Conservation (phyloP, 30 jellyfish, hydroid and myxozoan genomes). For the Mastigias papua region DNA sequence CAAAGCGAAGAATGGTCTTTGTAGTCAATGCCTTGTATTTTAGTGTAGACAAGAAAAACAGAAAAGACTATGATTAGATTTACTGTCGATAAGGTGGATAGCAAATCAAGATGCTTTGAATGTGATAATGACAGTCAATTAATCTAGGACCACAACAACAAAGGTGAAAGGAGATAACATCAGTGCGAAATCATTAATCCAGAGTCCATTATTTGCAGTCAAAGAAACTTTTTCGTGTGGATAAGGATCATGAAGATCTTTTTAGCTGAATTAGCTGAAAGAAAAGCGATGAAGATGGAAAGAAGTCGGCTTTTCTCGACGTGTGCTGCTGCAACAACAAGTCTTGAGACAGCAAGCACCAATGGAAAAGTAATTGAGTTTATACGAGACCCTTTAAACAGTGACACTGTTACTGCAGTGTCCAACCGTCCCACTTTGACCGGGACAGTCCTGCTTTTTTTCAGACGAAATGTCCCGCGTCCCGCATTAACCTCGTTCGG, state of each 20-base stretch:
- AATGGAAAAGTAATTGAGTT: neutral
- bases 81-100: neutral
- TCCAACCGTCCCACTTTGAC: too few relatives aligned
- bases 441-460: too few relatives aligned
- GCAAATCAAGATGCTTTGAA: neutral
- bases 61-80: neutral
- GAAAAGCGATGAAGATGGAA: neutral
- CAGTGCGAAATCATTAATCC: conserved; percentile 13
- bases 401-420: too few relatives aligned
- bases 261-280: neutral
- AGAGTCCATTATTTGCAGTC: conserved; percentile 25
- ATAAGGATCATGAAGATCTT: neutral
- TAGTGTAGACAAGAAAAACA: neutral
- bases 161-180: conserved; percentile 16
- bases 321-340: neutral
- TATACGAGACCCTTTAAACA: too few relatives aligned
- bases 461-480: too few relatives aligned
- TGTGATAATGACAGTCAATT: conserved; percentile 62
- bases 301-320: neutral
- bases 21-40: neutral
- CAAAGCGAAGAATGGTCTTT: neutral
- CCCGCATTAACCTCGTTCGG: too few relatives aligned
- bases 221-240: conserved; percentile 8
- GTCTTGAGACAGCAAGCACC: neutral
- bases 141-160: conserved; percentile 42